Percentiles rank a stretch among this genome's conserved stretches.
These are phyloP conservation scores for Python bivittatus DNA, from an alignment of 2,113 vertebrate genomes.

Conservation along the genomic window DNA sequence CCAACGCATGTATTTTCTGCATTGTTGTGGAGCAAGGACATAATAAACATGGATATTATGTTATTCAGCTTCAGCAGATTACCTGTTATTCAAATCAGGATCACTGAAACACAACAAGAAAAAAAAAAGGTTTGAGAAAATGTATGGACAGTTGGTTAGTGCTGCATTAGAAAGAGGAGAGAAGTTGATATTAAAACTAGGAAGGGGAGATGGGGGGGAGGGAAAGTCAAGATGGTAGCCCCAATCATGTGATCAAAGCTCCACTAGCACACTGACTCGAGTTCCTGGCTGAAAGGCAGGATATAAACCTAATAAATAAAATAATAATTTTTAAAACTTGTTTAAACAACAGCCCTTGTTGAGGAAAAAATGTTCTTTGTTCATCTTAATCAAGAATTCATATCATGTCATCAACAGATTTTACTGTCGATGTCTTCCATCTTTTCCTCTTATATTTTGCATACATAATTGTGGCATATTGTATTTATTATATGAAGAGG, in stretches of 20 bases:
- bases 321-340: background rate
- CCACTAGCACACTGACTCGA: background rate
- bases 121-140: background rate
- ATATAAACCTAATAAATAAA: background rate
- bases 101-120: background rate
- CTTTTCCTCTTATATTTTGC: background rate
- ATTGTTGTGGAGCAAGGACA: too few species aligned
- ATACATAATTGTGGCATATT: background rate
- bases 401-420: background rate
- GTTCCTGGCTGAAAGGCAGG: background rate
- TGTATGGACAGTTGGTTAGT: background rate
- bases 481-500: background rate
- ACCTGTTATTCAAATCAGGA: background rate
- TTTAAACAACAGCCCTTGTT: background rate
- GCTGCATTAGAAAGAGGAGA: background rate
- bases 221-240: background rate
- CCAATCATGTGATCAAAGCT: background rate
- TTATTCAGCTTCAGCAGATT: background rate
- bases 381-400: too few species aligned
- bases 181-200: background rate
- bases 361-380: too few species aligned
- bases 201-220: background rate
- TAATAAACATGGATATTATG: background rate
- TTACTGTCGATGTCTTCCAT: background rate
- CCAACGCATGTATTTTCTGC: too few species aligned